These are phyloP conservation scores for Drosophila mayaguana DNA, from an alignment of 2,888 invertebrate species.

Conservation along the genomic window DNA sequence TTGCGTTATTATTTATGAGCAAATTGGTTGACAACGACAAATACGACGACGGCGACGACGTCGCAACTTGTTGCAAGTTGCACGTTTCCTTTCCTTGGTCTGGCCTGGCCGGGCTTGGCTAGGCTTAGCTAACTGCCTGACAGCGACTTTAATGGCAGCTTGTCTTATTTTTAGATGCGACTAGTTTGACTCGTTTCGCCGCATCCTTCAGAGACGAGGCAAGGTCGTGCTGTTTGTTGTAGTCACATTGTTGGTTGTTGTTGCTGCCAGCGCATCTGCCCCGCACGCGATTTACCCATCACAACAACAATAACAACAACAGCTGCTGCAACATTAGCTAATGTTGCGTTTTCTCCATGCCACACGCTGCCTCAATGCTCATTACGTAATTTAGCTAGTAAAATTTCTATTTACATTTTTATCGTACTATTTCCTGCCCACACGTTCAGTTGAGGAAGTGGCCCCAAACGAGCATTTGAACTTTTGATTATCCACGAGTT, in stretches of 20 bases:
- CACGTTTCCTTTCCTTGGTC: constrained; percentile 31
- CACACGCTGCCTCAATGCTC: constrained; percentile 39
- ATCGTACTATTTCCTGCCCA: constrained; percentile 65
- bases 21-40: constrained; percentile 37
- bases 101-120: constrained; percentile 1
- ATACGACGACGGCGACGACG: background rate
- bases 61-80: constrained; percentile 35
- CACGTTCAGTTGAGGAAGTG: constrained; percentile 50
- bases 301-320: constrained; percentile 8
- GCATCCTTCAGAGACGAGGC: constrained; percentile 56
- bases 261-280: constrained; percentile 65
- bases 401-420: constrained; percentile 69
- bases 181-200: constrained; percentile 68
- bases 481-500: constrained; percentile 50
- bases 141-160: constrained; percentile 44
- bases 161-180: constrained; percentile 60
- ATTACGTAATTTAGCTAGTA: constrained; percentile 67
- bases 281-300: constrained; percentile 54
- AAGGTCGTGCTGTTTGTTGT: constrained; percentile 61
- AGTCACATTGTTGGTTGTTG: constrained; percentile 49
- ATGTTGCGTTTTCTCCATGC: constrained; percentile 66
- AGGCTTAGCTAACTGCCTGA: constrained; percentile 8
- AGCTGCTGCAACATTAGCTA: constrained; percentile 3
- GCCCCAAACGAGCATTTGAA: constrained; percentile 47
- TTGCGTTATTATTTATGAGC: constrained; percentile 54